Evolutionary conservation across 2,113 vertebrate genomes (phyloP).

Genomic region (Oryzias woworae): DNA sequence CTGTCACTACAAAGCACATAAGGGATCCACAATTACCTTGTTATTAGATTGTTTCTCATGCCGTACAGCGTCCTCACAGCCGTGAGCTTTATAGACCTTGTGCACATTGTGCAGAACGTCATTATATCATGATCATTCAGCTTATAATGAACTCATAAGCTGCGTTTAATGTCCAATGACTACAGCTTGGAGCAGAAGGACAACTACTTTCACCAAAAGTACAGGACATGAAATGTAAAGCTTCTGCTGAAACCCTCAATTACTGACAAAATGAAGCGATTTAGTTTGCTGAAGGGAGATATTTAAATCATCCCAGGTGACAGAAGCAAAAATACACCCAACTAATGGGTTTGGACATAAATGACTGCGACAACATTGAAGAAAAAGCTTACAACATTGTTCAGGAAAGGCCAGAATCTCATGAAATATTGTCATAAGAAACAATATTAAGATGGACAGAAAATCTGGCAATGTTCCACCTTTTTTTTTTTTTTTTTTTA

Average conservation of each 20-base stretch:
- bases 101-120: conserved; percentile 46
- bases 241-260: conserved; percentile 5
- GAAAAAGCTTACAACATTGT: background rate
- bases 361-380: background rate
- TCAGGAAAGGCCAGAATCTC: background rate
- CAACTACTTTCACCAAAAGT: conserved; percentile 19
- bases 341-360: background rate
- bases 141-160: conserved; percentile 57
- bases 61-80: conserved; percentile 32
- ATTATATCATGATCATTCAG: conserved; percentile 55
- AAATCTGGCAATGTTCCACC: no score
- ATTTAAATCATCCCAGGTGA: conserved; percentile 20
- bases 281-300: conserved; percentile 3
- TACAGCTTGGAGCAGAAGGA: conserved; percentile 26
- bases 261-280: conserved; percentile 10
- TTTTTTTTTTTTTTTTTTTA: no score
- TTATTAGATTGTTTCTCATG: conserved; percentile 20
- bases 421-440: no score
- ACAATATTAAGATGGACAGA: no score
- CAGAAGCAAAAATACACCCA: background rate
- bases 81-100: conserved; percentile 38
- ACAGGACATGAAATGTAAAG: conserved; percentile 21
- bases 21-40: conserved; percentile 32
- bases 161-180: conserved; percentile 48
- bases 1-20: conserved; percentile 23